Conservation (phyloP, 2,113 vertebrate genomes). For the Felis catus region DNA sequence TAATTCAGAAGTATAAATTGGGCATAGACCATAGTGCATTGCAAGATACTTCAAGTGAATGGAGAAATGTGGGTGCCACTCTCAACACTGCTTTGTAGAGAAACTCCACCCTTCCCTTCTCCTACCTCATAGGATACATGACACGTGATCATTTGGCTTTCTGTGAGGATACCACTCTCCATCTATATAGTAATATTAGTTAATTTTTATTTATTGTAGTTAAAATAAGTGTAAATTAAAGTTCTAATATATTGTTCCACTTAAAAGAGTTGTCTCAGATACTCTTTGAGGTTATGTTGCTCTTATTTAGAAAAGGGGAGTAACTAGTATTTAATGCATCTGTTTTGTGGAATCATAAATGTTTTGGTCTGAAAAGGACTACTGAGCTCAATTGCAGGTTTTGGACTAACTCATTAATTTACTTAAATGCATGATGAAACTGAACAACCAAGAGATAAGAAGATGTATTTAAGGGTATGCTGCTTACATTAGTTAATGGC, state of each 20-base stretch:
- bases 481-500: not conserved
- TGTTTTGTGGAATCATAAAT: not conserved
- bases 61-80: not conserved
- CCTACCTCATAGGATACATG: not conserved
- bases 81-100: not conserved
- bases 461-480: not conserved
- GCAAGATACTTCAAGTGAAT: not conserved
- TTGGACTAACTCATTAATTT: slow-evolving; percentile 1
- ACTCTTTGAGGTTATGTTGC: not conserved
- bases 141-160: not conserved
- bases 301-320: not conserved
- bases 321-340: not conserved
- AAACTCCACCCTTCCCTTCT: not conserved
- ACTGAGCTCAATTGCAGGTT: not conserved
- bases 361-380: slow-evolving; percentile 21
- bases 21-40: not conserved
- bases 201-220: not conserved
- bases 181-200: not conserved
- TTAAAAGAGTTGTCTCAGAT: not conserved
- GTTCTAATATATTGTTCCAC: not conserved
- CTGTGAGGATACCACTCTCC: not conserved
- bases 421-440: not conserved
- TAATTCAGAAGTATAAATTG: not conserved
- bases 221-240: slow-evolving; percentile 20
- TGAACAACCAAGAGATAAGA: not conserved